Percentiles rank a stretch among this genome's conserved stretches.
Conservation (phyloP, 2,113 vertebrate genomes). For the human (Homo sapiens) region GRCh38 chr12:129044001-129044500, state of each 20-base stretch:
- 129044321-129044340: not conserved
- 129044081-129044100: too few species aligned
- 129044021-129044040: too few species aligned
- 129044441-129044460: too few species aligned
- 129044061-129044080: too few species aligned
- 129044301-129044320: not conserved
- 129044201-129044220: not conserved
- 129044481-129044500: not conserved
- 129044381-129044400: rapidly evolving
- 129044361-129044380: not conserved
- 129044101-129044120: too few species aligned
- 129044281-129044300: not conserved
- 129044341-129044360: not conserved
- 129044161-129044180: not conserved
- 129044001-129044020: too few species aligned
- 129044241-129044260: not conserved
- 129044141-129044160: not conserved
- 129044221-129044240: too few species aligned
- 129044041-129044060: too few species aligned
- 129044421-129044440: not conserved
- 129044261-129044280: too few species aligned
- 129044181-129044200: not conserved
- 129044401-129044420: rapidly evolving
- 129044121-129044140: not conserved
- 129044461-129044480: too few species aligned